phyloP scores from a whole-genome alignment of 2,888 invertebrate genomes.

The Lepidocyrtinus sp. region DNA sequence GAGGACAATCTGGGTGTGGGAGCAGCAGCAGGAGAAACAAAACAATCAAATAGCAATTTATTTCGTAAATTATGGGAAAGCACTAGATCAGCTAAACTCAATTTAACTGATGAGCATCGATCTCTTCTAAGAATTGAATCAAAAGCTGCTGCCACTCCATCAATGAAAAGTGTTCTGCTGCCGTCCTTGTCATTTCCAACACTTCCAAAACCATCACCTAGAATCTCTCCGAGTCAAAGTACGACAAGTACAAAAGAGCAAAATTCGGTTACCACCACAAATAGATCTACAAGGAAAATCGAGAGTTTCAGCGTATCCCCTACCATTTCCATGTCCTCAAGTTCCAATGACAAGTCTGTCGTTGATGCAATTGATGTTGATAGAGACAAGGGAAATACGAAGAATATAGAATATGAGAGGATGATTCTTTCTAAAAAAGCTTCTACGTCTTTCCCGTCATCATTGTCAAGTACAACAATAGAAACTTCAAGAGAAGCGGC shows the following conservation, averaged over 20 bases:
- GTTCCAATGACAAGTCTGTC: conserved; percentile 14
- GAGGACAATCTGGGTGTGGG: not conserved
- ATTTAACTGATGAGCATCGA: conserved; percentile 68
- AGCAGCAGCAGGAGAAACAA: conserved; percentile 34
- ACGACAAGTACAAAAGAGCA: conserved; percentile 6
- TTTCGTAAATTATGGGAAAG: conserved; percentile 67
- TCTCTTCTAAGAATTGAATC: conserved; percentile 66
- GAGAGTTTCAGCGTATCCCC: conserved; percentile 15
- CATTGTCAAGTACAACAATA: conserved; percentile 49
- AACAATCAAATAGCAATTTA: conserved; percentile 64
- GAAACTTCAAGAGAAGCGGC: conserved; percentile 10
- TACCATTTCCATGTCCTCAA: not conserved
- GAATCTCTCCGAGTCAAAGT: not conserved
- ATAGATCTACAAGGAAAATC: conserved; percentile 7
- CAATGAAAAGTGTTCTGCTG: conserved; percentile 4
- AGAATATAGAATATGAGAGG: conserved; percentile 14
- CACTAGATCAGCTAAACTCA: conserved; percentile 64
- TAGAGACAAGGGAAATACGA: conserved; percentile 22
- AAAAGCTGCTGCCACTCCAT: conserved; percentile 33
- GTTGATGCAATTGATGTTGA: conserved; percentile 29
- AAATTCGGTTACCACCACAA: conserved; percentile 28
- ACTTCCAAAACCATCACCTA: conserved; percentile 2
- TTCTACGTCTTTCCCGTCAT: conserved; percentile 25
- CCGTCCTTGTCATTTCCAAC: conserved; percentile 15
- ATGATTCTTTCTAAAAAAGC: conserved; percentile 22